phyloP scores from a whole-genome alignment of 2,113 vertebrate species.

The Eira barbara region DNA sequence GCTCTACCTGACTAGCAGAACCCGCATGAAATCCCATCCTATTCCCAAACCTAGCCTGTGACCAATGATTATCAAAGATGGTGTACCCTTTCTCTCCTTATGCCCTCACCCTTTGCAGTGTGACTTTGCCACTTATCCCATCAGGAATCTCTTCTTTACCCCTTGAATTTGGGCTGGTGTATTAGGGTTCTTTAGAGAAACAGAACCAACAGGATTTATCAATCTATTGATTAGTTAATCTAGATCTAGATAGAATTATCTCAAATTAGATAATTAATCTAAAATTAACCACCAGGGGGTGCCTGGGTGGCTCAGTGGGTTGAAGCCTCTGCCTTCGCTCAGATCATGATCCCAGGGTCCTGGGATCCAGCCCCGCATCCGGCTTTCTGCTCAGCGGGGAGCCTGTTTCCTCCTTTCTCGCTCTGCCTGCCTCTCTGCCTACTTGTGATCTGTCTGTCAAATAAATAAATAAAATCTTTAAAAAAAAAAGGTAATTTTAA shows the following conservation, averaged over 20 bases:
- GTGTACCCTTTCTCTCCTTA: neutral
- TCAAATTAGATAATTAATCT: neutral
- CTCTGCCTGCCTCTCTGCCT: no score
- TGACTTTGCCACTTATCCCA: neutral
- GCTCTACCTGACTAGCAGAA: neutral
- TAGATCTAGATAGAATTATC: neutral
- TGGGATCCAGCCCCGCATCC: no score
- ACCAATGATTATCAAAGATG: neutral
- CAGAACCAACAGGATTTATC: neutral
- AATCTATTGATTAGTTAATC: neutral
- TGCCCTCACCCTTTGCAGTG: neutral
- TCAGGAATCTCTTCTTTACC: neutral
- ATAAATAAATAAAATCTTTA: no score
- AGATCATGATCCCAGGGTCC: no score
- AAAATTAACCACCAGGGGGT: neutral
- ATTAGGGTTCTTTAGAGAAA: constrained; percentile 19
- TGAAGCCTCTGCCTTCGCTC: no score
- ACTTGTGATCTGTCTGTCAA: no score
- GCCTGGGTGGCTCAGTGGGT: no score
- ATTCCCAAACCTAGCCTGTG: neutral
- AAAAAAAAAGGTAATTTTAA: no score
- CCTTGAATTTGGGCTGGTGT: neutral
- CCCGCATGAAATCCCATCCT: neutral
- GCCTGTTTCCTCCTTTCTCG: no score
- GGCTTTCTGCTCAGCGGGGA: no score